phyloP scores from a whole-genome alignment of 2,888 invertebrate species.

The Polydrusus cervinus region DNA sequence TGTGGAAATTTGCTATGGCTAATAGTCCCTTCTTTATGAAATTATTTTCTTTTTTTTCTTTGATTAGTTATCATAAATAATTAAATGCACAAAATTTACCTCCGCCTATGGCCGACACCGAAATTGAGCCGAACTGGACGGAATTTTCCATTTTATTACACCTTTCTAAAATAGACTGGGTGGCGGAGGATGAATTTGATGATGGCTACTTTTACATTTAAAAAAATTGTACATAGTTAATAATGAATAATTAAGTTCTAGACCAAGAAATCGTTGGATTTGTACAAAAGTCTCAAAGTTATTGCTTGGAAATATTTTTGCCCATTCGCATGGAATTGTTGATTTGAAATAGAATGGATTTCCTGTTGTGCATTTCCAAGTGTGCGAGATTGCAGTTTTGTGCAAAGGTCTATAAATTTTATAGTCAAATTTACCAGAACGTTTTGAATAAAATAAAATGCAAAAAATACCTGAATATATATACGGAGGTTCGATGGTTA shows the following conservation, averaged over 20 bases:
- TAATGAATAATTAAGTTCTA: slow-evolving; percentile 4
- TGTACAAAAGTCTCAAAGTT: slow-evolving; percentile 34
- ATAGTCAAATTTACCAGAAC: slow-evolving; percentile 50
- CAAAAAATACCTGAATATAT: slow-evolving; percentile 20
- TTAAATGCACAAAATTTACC: too few species aligned
- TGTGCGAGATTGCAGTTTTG: slow-evolving; percentile 50
- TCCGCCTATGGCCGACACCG: too few species aligned
- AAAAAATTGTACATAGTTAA: neutral
- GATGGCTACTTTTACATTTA: too few species aligned
- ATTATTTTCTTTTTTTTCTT: too few species aligned
- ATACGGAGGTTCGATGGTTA: slow-evolving; percentile 1
- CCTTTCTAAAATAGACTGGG: too few species aligned
- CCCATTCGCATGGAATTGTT: slow-evolving; percentile 50
- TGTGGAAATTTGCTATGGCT: too few species aligned
- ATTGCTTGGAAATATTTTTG: slow-evolving; percentile 52
- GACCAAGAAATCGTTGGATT: slow-evolving; percentile 37
- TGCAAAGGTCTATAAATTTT: slow-evolving; percentile 50
- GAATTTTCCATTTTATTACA: too few species aligned
- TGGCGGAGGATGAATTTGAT: too few species aligned
- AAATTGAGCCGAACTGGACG: too few species aligned
- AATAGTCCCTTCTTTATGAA: too few species aligned
- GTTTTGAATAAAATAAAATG: slow-evolving; percentile 49
- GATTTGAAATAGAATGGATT: slow-evolving; percentile 53
- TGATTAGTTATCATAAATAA: too few species aligned
- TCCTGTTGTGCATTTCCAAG: slow-evolving; percentile 54